These are phyloP conservation scores for Hipposideros armiger DNA, from an alignment of 2,113 vertebrate species.

Conservation along the genomic window DNA sequence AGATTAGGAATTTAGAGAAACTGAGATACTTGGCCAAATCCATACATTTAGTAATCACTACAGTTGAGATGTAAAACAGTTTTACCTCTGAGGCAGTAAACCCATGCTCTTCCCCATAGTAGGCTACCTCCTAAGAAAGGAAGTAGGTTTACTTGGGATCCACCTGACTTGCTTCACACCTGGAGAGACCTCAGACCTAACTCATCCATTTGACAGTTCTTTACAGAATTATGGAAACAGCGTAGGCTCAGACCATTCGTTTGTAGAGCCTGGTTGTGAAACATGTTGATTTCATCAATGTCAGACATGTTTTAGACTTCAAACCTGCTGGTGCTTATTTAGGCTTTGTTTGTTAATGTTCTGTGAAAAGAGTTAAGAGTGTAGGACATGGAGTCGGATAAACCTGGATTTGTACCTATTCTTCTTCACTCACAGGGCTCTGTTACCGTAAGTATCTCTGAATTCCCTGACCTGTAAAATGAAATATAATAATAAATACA, in stretches of 20 bases:
- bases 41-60: neutral
- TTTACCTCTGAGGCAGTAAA: neutral
- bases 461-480: neutral
- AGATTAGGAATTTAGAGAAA: neutral
- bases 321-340: neutral
- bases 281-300: neutral
- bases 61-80: neutral
- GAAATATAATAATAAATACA: neutral
- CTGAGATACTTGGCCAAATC: neutral
- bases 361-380: neutral
- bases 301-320: neutral
- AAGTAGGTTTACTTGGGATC: neutral
- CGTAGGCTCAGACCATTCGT: neutral
- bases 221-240: neutral
- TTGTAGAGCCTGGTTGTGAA: neutral
- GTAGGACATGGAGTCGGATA: neutral
- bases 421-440: neutral
- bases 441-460: neutral
- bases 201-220: neutral
- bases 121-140: neutral
- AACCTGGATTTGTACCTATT: neutral
- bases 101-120: neutral
- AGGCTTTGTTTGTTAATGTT: neutral
- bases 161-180: neutral
- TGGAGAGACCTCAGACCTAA: neutral